These are phyloP conservation scores for Anabacerthia variegaticeps DNA, from an alignment of 2,797 vertebrate species.

Conservation along the genomic window DNA sequence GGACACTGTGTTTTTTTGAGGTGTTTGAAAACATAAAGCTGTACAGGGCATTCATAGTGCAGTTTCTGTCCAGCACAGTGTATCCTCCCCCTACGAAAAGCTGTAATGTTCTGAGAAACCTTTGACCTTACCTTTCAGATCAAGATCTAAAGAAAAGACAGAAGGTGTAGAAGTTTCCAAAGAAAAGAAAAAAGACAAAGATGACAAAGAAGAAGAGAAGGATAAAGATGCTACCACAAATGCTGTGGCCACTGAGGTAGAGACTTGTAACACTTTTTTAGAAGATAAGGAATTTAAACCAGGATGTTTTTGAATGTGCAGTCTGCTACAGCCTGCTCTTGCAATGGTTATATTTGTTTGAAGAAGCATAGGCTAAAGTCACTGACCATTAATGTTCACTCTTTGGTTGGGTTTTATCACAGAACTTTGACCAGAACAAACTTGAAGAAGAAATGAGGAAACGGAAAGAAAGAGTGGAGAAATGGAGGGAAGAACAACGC, in stretches of 20 bases:
- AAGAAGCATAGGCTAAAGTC: neutral
- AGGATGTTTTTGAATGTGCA: neutral
- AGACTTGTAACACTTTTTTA: neutral
- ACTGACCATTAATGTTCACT: neutral
- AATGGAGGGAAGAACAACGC: slow-evolving; percentile 97
- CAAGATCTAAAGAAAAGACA: slow-evolving; percentile 89
- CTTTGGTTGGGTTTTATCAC: neutral
- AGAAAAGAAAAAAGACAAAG: slow-evolving; percentile 96
- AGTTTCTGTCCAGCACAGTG: neutral
- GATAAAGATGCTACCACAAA: slow-evolving; percentile 88
- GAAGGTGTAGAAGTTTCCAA: slow-evolving; percentile 84
- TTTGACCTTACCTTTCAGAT: slow-evolving; percentile 67
- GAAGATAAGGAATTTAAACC: neutral
- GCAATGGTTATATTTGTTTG: neutral
- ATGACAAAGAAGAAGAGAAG: slow-evolving; percentile 97
- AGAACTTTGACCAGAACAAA: slow-evolving; percentile 99
- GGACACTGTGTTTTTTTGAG: neutral
- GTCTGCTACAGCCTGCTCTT: neutral
- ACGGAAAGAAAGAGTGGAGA: slow-evolving; percentile 97
- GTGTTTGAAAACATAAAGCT: neutral
- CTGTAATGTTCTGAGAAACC: neutral
- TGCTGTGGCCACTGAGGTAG: slow-evolving; percentile 54
- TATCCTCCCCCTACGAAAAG: neutral
- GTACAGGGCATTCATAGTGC: neutral
- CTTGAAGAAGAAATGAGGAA: slow-evolving; percentile 99